Base-by-base conservation (phyloP, 2,888 invertebrate genomes). In the Schizotus pectinicornis region DNA sequence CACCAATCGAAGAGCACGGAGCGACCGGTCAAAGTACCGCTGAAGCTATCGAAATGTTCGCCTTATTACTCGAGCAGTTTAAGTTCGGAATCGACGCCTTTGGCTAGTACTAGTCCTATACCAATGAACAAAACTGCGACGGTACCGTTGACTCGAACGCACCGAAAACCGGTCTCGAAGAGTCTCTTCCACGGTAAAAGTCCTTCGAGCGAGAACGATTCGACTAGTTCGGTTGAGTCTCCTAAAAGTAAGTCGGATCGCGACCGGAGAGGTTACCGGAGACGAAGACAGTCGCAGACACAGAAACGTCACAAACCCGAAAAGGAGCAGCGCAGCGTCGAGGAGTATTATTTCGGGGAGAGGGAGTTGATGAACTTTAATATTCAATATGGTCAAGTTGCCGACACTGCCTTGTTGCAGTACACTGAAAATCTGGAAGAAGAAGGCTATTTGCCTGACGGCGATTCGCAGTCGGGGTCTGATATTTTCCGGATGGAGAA, bases 11-110 rank as follows among this genome's bases (percentile, higher is more conserved):
- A 71, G 63, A 77, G 79, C 33, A 76, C 76, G 1, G 81, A 81
- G 61, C 67, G 79, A 45, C 77, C 80, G 0, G 71, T 78, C 1
- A 80, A 80, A 68, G 78, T 80, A 12, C 81, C 82, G 12, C 70
- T 83, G 43, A 84, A 84, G 64, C 76, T 89, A 31, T 83, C 87
- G 0, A 87, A 88, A 73, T 89, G 89, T 71, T 89, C 89, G 1
- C 89, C 89, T 0, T 89, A 89, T 73, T 89, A 89, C 75, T 89
- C 89, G 30, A 89, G 89, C 70, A 89, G 89, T 69, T 79, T 89
- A 36, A 89, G 89, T 73, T 89, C 89, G 0, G 89, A 89, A 68
- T 88, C 89, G 22, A 89, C 89, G 1, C 88, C 89, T 1, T 85
- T 88, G 74, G 84, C 85, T 56, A 83, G 88, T 32, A 69, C 76